Evolutionary conservation across 1,140 invertebrate genomes (phyloP).

Genomic region (Meloidogyne exigua): DNA sequence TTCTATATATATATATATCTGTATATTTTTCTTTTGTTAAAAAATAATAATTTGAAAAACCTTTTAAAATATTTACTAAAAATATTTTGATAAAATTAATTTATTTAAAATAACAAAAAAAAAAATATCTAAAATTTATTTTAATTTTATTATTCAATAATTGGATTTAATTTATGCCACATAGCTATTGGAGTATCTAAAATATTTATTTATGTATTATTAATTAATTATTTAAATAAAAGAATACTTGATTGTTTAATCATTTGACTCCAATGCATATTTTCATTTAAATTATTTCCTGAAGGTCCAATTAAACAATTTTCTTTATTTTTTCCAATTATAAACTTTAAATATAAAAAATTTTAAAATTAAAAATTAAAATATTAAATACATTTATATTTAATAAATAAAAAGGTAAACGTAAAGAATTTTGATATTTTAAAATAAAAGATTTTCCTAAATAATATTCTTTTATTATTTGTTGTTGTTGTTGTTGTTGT

Average conservation of each 20-base stretch:
- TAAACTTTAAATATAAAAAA: not conserved
- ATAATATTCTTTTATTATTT: not conserved
- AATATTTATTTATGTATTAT: not conserved
- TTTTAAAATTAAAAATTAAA: not conserved
- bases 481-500: not conserved
- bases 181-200: slow-evolving; percentile 11
- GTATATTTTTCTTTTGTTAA: no score
- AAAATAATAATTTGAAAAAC: no score
- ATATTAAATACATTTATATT: not conserved
- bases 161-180: slow-evolving; percentile 18
- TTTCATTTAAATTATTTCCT: slow-evolving; percentile 8
- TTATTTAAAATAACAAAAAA: no score
- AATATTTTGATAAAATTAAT: no score
- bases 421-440: slow-evolving; percentile 8
- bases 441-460: slow-evolving; percentile 22
- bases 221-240: not conserved
- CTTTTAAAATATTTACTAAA: no score
- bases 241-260: slow-evolving; percentile 20
- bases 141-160: not conserved
- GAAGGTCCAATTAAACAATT: slow-evolving; percentile 17
- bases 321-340: not conserved
- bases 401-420: slow-evolving; percentile 8
- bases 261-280: slow-evolving; percentile 22
- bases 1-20: no score
- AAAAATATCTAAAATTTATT: not conserved